These are phyloP conservation scores for Archegozetes longisetosus DNA, from an alignment of 1,140 invertebrate genomes.

Conservation along the genomic window DNA sequence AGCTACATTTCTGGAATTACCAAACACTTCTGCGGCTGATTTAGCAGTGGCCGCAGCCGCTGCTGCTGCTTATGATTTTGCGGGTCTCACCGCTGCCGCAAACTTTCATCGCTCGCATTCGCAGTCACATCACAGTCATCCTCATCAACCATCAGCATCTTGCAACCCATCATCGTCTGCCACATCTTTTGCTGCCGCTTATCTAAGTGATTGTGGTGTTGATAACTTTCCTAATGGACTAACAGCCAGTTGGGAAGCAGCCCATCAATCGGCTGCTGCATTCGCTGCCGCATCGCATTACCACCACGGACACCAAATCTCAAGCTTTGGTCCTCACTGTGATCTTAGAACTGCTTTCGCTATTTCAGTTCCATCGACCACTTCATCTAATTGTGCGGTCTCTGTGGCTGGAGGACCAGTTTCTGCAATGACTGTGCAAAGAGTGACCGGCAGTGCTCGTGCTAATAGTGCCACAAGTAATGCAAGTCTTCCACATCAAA, in stretches of 20 bases:
- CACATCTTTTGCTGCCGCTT: not conserved
- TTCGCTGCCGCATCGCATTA: not conserved
- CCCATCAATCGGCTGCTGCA: not conserved
- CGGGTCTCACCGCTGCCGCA: not conserved
- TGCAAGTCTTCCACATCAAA: not conserved
- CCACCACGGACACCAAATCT: not conserved
- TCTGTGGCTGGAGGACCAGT: not conserved
- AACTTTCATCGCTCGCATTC: not conserved
- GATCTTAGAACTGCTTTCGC: not conserved
- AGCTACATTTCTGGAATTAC: not conserved
- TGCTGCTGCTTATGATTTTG: not conserved
- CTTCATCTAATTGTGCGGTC: not conserved
- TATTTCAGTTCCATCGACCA: not conserved
- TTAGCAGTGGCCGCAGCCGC: not conserved
- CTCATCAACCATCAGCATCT: not conserved
- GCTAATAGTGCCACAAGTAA: not conserved
- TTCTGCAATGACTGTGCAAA: not conserved
- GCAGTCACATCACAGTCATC: not conserved
- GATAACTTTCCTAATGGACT: not conserved
- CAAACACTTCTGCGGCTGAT: not conserved
- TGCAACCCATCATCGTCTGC: not conserved
- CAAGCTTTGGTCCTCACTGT: not conserved
- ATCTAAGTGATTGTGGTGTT: not conserved
- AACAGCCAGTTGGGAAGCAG: not conserved
- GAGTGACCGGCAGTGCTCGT: not conserved